phyloP scores from a whole-genome alignment of 2,797 vertebrate species.

The Manis javanica region DNA sequence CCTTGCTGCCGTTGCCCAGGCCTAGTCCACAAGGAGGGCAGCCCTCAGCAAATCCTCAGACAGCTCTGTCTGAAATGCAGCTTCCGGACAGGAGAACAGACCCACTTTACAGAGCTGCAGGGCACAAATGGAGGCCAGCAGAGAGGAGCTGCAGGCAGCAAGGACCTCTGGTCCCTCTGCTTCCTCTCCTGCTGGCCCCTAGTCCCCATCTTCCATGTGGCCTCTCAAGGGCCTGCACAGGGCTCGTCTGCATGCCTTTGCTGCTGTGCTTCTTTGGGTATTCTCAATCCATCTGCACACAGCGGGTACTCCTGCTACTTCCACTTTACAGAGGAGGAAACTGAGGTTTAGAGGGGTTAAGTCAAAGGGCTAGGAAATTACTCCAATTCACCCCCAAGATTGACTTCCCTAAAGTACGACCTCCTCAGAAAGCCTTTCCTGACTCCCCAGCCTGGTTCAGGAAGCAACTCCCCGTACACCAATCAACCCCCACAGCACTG shows the following conservation, averaged over 20 bases:
- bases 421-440: not conserved
- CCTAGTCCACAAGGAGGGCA: not conserved
- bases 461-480: too few species aligned
- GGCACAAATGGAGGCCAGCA: not conserved
- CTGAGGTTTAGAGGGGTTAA: not conserved
- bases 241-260: not conserved
- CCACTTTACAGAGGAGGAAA: not conserved
- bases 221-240: not conserved
- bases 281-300: not conserved
- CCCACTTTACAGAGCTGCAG: not conserved
- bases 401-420: not conserved
- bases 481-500: not conserved
- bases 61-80: not conserved
- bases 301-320: not conserved
- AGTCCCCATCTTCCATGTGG: not conserved
- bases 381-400: not conserved
- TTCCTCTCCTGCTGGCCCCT: not conserved
- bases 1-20: not conserved
- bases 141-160: not conserved
- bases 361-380: not conserved
- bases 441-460: not conserved
- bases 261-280: not conserved
- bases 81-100: not conserved
- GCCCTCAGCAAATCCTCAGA: accelerated
- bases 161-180: not conserved